These are phyloP conservation scores for Zosterops lateralis DNA, from an alignment of 2,113 vertebrate genomes.

Conservation along the genomic window DNA sequence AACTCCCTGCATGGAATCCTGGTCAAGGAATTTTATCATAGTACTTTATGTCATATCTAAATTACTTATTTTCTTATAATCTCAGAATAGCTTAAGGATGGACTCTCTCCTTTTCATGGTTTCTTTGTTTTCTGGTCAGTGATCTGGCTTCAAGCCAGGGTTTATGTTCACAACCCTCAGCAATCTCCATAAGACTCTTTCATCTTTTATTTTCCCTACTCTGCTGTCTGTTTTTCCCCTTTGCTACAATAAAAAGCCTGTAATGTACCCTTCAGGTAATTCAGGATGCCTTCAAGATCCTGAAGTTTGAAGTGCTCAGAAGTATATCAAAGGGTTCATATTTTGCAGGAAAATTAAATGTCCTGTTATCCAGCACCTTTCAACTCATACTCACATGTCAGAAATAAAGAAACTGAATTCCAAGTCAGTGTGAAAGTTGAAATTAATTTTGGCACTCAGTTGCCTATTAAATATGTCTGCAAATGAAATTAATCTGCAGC, in stretches of 20 bases:
- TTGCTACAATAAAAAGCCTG: background rate
- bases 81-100: background rate
- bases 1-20: background rate
- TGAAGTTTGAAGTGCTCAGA: background rate
- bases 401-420: background rate
- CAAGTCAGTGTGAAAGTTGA: background rate
- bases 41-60: background rate
- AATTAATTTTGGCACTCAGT: conserved; percentile 6
- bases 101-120: background rate
- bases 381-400: background rate
- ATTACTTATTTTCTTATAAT: background rate
- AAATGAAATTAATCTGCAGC: background rate
- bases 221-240: background rate
- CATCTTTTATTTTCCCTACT: background rate
- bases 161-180: background rate
- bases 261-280: background rate
- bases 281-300: background rate
- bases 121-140: background rate
- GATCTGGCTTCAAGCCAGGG: background rate
- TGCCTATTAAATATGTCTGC: background rate
- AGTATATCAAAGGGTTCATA: background rate
- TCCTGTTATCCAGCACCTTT: background rate
- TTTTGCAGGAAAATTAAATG: conserved; percentile 8
- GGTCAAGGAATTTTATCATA: background rate
- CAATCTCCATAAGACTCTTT: background rate